Conservation (phyloP, 2,888 invertebrate species). For the Rhogogaster chlorosoma region DNA sequence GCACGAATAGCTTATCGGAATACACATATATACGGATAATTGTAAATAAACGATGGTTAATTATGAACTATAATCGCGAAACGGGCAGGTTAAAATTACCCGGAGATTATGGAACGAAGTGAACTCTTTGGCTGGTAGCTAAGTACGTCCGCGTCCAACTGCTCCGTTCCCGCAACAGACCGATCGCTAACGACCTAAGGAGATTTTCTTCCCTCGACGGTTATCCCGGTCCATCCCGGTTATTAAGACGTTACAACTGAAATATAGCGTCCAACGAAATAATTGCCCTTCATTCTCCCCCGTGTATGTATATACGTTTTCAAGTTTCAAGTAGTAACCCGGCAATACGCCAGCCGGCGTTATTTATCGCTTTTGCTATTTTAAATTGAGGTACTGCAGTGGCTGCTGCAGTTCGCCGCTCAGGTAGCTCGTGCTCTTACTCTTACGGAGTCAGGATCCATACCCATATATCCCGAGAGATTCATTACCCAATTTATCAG, state of each 20-base stretch:
- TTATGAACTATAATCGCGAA: constrained; percentile 21
- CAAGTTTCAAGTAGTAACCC: constrained; percentile 16
- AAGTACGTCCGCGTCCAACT: constrained; percentile 32
- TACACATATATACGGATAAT: not conserved
- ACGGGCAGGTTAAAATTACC: constrained; percentile 31
- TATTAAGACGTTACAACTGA: constrained; percentile 75
- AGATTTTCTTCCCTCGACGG: constrained; percentile 34
- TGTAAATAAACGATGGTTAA: not conserved
- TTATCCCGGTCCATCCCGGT: constrained; percentile 63
- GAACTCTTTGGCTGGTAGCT: constrained; percentile 1
- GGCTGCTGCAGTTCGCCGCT: not conserved
- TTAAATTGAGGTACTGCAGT: constrained; percentile 16
- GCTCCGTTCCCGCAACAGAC: not conserved
- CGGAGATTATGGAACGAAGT: constrained; percentile 33
- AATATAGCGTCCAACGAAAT: constrained; percentile 74
- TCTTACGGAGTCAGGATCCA: not conserved
- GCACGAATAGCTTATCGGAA: not conserved
- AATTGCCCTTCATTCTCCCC: constrained; percentile 65
- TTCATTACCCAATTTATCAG: not conserved
- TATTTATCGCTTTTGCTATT: constrained; percentile 40
- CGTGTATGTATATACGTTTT: not conserved
- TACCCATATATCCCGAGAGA: not conserved
- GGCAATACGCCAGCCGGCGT: constrained; percentile 19
- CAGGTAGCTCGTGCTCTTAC: not conserved
- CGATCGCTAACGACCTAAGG: constrained; percentile 45